Conservation (phyloP, 1,140 invertebrate species). For the Drosophila asahinai region DNA sequence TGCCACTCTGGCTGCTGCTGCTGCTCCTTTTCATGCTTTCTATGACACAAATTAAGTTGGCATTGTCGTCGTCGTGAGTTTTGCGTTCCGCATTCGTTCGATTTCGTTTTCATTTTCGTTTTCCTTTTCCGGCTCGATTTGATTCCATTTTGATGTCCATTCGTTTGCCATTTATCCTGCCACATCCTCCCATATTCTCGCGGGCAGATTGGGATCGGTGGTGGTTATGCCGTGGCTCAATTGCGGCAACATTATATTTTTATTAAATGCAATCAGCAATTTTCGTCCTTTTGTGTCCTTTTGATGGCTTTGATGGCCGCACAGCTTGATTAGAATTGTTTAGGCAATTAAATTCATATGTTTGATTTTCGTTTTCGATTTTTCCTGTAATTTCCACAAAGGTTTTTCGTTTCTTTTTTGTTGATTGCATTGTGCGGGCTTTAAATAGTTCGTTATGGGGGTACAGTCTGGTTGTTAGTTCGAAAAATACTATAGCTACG, state of each 20-base stretch:
- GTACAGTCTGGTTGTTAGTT: background rate
- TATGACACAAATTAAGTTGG: constrained; percentile 79
- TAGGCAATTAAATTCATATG: constrained; percentile 79
- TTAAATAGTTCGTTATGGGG: constrained; percentile 3
- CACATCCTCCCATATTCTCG: constrained; percentile 14
- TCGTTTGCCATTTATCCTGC: constrained; percentile 43
- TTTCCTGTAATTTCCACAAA: constrained; percentile 44
- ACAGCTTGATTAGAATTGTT: constrained; percentile 68
- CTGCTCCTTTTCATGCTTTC: constrained; percentile 69
- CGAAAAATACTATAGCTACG: background rate
- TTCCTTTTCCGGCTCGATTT: constrained; percentile 46
- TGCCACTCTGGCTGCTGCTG: constrained; percentile 33
- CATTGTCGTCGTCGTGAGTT: constrained; percentile 66
- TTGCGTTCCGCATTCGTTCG: constrained; percentile 57
- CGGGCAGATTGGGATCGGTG: constrained; percentile 13
- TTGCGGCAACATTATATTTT: constrained; percentile 55
- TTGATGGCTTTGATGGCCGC: constrained; percentile 53
- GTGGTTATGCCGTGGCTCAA: constrained; percentile 22
- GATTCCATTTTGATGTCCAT: constrained; percentile 53
- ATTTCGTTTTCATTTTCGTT: constrained; percentile 11
- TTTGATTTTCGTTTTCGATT: constrained; percentile 61
- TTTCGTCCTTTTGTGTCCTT: constrained; percentile 42
- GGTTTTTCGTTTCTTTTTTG: constrained; percentile 2
- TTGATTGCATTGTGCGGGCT: constrained; percentile 29
- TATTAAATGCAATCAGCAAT: constrained; percentile 65